Evolutionary conservation across 2,113 vertebrate genomes (phyloP).

Genomic region (Drymodes brunneopygia): DNA sequence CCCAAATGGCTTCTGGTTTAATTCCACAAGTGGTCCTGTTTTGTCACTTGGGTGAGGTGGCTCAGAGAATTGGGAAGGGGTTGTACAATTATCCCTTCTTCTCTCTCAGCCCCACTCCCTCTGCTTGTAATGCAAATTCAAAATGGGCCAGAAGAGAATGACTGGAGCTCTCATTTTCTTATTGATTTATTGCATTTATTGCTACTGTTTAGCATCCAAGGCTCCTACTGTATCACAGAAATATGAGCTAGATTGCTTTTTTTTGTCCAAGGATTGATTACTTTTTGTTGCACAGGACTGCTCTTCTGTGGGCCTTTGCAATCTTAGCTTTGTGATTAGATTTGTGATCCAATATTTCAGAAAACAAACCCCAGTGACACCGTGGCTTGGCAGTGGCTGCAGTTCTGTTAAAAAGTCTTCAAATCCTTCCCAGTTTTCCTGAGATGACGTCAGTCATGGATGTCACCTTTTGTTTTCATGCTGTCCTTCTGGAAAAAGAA

Average conservation of each 20-base stretch:
- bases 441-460: background rate
- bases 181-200: background rate
- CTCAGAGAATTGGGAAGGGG: background rate
- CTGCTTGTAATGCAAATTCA: background rate
- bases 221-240: background rate
- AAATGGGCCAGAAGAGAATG: background rate
- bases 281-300: background rate
- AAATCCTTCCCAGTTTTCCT: background rate
- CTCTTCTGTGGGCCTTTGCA: background rate
- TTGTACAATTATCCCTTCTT: background rate
- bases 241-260: background rate
- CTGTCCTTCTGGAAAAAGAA: background rate
- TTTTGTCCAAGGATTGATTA: background rate
- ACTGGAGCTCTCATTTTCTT: background rate
- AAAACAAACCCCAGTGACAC: background rate
- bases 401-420: background rate
- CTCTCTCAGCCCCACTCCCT: background rate
- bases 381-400: fast-evolving
- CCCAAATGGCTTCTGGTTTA: background rate
- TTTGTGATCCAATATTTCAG: background rate
- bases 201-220: background rate
- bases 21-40: background rate
- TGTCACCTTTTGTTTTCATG: background rate
- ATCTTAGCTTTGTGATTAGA: background rate
- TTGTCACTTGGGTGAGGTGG: background rate